phyloP scores from a whole-genome alignment of 2,113 vertebrate species.

The Taxidea taxus region DNA sequence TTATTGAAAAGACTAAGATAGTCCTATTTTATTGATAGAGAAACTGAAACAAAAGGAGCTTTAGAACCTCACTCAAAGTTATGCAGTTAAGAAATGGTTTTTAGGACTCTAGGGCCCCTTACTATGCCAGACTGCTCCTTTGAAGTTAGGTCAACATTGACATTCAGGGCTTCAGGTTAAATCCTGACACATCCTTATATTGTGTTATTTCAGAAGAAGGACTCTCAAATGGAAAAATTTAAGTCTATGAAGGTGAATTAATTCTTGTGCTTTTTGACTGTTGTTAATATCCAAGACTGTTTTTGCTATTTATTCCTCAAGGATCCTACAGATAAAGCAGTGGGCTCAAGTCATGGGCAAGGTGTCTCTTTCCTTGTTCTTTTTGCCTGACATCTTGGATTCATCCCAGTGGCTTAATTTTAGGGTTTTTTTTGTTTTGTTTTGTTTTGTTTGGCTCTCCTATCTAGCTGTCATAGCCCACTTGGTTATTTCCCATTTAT shows the following conservation, averaged over 20 bases:
- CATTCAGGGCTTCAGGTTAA: background rate
- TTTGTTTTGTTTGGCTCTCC: too few relatives aligned
- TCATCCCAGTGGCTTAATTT: background rate
- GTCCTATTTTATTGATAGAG: background rate
- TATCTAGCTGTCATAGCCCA: background rate
- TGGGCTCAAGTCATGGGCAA: background rate
- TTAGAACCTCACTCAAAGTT: background rate
- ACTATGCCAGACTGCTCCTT: background rate
- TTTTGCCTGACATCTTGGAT: background rate
- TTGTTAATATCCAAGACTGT: background rate
- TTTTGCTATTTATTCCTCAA: background rate
- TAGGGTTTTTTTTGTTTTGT: background rate
- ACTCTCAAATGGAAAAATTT: background rate
- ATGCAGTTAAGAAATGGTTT: background rate
- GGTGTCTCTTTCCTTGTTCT: background rate
- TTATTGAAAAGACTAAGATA: background rate
- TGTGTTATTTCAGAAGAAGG: background rate
- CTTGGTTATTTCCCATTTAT: background rate
- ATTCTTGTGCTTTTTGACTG: background rate
- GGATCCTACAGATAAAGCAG: background rate
- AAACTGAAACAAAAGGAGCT: background rate
- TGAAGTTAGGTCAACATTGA: background rate
- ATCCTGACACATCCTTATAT: background rate
- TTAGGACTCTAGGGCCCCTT: background rate
- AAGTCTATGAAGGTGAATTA: background rate